These are phyloP conservation scores for Entomobrya proxima DNA, from an alignment of 2,888 invertebrate genomes.

Conservation along the genomic window DNA sequence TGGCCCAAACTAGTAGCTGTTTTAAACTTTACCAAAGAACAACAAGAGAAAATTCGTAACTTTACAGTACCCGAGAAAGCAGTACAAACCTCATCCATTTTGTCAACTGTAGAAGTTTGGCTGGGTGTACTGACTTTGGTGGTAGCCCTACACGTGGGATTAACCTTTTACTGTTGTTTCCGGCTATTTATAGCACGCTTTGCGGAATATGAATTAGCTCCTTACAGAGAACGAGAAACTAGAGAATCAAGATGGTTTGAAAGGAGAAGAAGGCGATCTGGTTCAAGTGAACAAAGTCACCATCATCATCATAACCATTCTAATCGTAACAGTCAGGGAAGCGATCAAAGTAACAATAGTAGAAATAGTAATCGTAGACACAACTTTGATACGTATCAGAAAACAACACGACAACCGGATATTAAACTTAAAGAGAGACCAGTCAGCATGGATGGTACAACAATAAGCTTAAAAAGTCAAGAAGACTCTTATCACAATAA, in stretches of 20 bases:
- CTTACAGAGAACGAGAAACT: background rate
- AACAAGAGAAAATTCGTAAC: background rate
- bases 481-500: constrained; percentile 22
- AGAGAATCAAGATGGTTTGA: background rate
- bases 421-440: background rate
- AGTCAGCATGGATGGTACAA: background rate
- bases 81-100: background rate
- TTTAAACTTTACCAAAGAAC: constrained; percentile 18
- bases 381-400: constrained; percentile 3
- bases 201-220: constrained; percentile 1
- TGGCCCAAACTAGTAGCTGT: constrained; percentile 31
- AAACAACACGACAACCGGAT: background rate
- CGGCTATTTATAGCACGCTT: background rate
- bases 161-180: constrained; percentile 43
- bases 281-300: background rate
- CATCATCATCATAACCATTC: background rate
- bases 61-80: constrained; percentile 36
- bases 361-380: constrained; percentile 6
- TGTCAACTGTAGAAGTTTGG: constrained; percentile 20
- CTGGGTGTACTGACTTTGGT: background rate
- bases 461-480: background rate
- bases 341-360: background rate
- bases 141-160: background rate
- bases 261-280: background rate
- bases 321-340: background rate